Evolutionary conservation across 1,140 invertebrate genomes (phyloP), one percentile per base, ranked within the genome.

Genomic region (Yoshiicerus persimilis): DNA sequence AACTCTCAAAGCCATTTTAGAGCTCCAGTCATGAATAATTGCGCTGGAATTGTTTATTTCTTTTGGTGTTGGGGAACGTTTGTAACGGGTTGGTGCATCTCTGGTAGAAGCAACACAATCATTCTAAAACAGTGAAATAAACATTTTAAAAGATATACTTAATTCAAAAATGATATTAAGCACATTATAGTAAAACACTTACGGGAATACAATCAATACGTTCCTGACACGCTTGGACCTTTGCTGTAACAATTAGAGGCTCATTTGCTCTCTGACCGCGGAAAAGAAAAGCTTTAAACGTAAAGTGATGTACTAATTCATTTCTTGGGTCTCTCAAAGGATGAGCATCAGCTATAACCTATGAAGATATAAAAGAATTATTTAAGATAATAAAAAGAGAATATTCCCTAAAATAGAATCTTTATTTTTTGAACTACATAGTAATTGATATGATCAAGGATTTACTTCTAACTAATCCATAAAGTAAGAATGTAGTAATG

Each of bases 141-240:
- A 87, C 25, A 36, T 23, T 47, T 30, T 41, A 27, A 80, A 80
- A 34, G 6, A 23, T 41, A 47, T 80, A 66, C 23, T 64, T 25
- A 34, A 47, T 64, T 23, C 27, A 86, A 64, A 16, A 11, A 11
- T 5, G 56, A 64, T 64, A 13, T 41, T 41, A 8, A 8, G 13
- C 39, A 8, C 6, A 41, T 41, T 6, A 8, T 41, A 13, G 39
- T 13, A 41, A 80, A 80, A 80, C 11, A 36, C 38, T 85, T 86
- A 86, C 85, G 0, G 85, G 47, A 6, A 86, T 36, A 23, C 90
- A 90, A 16, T 90, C 89, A 2, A 32, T 84, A 0, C 41, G 20
- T 64, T 91, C 90, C 86, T 91, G 90, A 77, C 90, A 91, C 16
- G 90, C 90, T 41, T 89, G 88, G 27, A 91, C 90, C 84, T 88